Base-by-base conservation (phyloP, 2,797 vertebrate genomes). In the Sitta carolinensis region DNA sequence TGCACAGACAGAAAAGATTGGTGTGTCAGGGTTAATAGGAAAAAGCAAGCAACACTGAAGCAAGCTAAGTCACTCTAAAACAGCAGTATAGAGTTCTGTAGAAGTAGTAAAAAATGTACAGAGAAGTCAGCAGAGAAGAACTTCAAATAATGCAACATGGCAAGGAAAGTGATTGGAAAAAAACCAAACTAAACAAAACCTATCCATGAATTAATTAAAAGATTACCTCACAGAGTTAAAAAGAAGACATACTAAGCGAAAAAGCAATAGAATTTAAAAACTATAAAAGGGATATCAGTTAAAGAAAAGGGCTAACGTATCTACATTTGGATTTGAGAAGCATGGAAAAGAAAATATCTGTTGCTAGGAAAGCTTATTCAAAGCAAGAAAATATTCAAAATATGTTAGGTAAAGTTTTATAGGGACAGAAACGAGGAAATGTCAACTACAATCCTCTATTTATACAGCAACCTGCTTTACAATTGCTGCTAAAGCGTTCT, bases 181-280 rank as follows among this genome's bases (percentile, higher is more conserved):
- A 26, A 48, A 48, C 0, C 20, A 42, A 76, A 63, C 62, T 48
- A 68, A 94, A 83, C 40, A 87, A 95, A 84, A 30, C 45, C 40
- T 96, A 89, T 18, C 43, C 63, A 84, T 57, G 36, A 70, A 36
- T 78, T 75, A 95, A 96, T 96, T 88, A 50, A 88, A 94, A 91
- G 42, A 86, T 85, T 92, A 84, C 47, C 58, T 95, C 63, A 25
- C 18, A 58, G 62, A 92, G 17, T 21, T 3, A 68, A 80, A 84
- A 94, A 94, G 23, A 74, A 64, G 52, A 34, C 2, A 17, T 42
- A 27, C 27, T 47, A 80, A 52, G 36, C 57, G 19, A 55, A 91
- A 89, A 63, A 74, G 10, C 25, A 81, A 27, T 10, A 40, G 27
- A n/a, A 23, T 21, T 57, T 34, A 78, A 81, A 78, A 68, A 16